phyloP scores from a whole-genome alignment of 2,797 vertebrate species.

The Anguilla marmorata region DNA sequence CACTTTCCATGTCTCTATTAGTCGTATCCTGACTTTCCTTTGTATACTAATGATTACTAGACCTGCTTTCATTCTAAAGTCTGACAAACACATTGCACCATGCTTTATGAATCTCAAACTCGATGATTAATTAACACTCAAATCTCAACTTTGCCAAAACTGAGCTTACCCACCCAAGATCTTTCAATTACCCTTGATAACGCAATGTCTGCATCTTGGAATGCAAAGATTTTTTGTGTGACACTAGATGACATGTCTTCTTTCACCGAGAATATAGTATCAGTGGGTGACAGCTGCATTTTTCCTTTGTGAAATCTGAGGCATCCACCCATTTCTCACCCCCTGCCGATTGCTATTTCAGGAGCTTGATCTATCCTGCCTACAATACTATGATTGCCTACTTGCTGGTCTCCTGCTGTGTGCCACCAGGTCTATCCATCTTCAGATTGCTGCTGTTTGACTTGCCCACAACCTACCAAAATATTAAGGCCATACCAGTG shows the following conservation, averaged over 20 bases:
- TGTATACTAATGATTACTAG: not conserved
- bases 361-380: not conserved
- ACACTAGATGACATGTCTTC: not conserved
- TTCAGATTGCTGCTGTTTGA: not conserved
- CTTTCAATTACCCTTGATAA: not conserved
- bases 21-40: not conserved
- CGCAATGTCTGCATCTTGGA: not conserved
- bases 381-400: not conserved
- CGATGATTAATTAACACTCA: not conserved
- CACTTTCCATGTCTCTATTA: not conserved
- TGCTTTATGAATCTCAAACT: not conserved
- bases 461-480: not conserved
- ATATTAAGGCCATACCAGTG: not conserved
- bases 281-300: not conserved
- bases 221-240: not conserved
- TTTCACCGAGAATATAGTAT: not conserved
- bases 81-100: not conserved
- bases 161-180: not conserved
- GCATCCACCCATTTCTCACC: not conserved
- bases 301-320: not conserved
- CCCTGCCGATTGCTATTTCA: not conserved
- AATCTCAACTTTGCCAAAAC: not conserved
- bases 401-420: not conserved
- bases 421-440: not conserved
- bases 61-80: not conserved